A percentile compares a stretch with the other conserved stretches of the same genome.
phyloP scores from a whole-genome alignment of 2,113 vertebrate species.

The Chinchilla lanigera region DNA sequence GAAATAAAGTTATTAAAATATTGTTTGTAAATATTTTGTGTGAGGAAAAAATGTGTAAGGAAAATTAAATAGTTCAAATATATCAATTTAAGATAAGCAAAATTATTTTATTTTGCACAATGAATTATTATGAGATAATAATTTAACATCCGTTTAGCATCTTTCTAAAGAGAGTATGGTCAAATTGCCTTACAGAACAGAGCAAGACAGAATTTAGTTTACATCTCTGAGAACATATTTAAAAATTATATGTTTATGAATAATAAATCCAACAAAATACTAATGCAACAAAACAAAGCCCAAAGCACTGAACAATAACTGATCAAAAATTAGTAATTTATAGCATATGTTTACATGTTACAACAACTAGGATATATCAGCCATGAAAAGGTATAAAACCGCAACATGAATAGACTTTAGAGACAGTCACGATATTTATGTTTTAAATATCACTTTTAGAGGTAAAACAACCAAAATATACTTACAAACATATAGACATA shows the following conservation, averaged over 20 bases:
- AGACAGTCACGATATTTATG: too few species aligned
- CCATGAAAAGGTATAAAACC: not conserved
- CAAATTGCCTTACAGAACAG: not conserved
- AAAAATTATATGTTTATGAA: not conserved
- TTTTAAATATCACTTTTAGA: too few species aligned
- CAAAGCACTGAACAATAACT: not conserved
- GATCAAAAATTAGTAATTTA: not conserved
- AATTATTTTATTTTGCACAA: not conserved
- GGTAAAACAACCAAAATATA: too few species aligned
- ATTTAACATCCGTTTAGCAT: not conserved
- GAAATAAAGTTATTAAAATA: not conserved
- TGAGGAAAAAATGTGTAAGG: not conserved
- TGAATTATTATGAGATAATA: not conserved
- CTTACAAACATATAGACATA: too few species aligned
- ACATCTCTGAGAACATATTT: not conserved
- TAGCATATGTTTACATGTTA: not conserved
- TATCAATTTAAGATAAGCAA: not conserved
- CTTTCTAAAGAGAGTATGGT: not conserved
- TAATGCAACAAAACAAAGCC: not conserved
- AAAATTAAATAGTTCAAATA: not conserved
- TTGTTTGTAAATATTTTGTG: not conserved
- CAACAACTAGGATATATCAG: not conserved
- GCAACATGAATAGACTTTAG: not conserved
- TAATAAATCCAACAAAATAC: not conserved
- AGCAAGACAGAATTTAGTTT: not conserved